A percentile compares a stretch with the other conserved stretches of the same genome.
Conservation (phyloP, 2,113 vertebrate species). For the Ascaphus truei region DNA sequence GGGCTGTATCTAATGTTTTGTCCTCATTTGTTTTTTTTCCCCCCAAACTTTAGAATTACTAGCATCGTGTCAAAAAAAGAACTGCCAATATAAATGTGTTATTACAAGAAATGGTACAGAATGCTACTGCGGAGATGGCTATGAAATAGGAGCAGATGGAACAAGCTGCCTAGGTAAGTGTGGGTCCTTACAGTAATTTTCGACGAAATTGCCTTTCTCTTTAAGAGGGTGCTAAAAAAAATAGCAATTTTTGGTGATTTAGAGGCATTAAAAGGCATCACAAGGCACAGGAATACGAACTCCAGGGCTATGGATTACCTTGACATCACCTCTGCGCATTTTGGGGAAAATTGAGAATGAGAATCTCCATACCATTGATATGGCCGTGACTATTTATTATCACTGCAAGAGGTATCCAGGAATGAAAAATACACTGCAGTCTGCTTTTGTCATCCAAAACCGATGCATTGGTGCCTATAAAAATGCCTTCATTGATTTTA, state of each 20-base stretch:
- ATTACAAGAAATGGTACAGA: slow-evolving; percentile 78
- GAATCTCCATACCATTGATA: slow-evolving; percentile 14
- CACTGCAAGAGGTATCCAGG: slow-evolving; percentile 20
- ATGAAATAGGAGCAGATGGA: slow-evolving; percentile 75
- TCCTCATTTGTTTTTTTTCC: slow-evolving; percentile 37
- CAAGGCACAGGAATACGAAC: not conserved
- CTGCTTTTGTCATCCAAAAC: slow-evolving; percentile 2
- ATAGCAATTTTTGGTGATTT: not conserved
- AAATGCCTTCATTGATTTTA: slow-evolving; percentile 11
- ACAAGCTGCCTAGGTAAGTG: slow-evolving; percentile 82
- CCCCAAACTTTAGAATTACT: no score
- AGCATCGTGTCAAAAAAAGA: slow-evolving; percentile 81
- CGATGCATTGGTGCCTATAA: slow-evolving; percentile 7
- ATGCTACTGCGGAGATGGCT: slow-evolving; percentile 89
- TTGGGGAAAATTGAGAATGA: not conserved
- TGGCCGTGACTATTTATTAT: slow-evolving; percentile 15
- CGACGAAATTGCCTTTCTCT: not conserved
- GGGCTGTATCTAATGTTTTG: no score
- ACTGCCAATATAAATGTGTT: slow-evolving; percentile 86
- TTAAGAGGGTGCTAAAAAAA: not conserved
- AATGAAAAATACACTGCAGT: not conserved
- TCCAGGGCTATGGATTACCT: not conserved
- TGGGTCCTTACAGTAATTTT: not conserved
- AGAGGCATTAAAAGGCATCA: not conserved
- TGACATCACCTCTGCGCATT: not conserved